Conservation (phyloP, 2,797 vertebrate species). For the Gadopsis bispinosus region DNA sequence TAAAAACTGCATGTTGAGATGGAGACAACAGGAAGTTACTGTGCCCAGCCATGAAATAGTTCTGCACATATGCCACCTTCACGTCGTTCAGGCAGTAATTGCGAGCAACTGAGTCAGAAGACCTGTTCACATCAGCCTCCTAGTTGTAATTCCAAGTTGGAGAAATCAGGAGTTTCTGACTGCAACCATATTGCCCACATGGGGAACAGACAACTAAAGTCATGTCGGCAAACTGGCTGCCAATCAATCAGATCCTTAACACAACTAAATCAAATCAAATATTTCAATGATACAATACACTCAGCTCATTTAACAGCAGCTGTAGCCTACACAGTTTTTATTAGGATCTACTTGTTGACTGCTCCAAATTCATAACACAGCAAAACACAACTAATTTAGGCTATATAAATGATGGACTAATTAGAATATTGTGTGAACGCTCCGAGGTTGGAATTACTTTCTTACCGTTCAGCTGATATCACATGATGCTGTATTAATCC, state of each 20-base stretch:
- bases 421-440: not conserved
- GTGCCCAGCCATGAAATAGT: not conserved
- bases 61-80: not conserved
- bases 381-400: not conserved
- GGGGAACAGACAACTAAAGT: slow-evolving; percentile 2
- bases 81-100: not conserved
- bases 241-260: not conserved
- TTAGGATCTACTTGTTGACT: not conserved
- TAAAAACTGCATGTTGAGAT: not conserved
- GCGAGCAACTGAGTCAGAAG: not conserved
- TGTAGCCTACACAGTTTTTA: not conserved
- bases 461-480: not conserved
- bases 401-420: not conserved
- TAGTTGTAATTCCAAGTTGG: not conserved
- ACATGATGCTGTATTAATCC: not conserved
- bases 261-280: not conserved
- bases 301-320: not conserved
- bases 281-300: not conserved
- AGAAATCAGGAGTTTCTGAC: not conserved
- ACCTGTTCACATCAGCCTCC: not conserved
- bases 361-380: not conserved
- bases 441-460: not conserved
- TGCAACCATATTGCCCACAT: not conserved
- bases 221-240: not conserved
- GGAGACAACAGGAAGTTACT: not conserved